Evolutionary conservation across 2,888 invertebrate species (phyloP).

Genomic region (Polydrusus pterygomalis): DNA sequence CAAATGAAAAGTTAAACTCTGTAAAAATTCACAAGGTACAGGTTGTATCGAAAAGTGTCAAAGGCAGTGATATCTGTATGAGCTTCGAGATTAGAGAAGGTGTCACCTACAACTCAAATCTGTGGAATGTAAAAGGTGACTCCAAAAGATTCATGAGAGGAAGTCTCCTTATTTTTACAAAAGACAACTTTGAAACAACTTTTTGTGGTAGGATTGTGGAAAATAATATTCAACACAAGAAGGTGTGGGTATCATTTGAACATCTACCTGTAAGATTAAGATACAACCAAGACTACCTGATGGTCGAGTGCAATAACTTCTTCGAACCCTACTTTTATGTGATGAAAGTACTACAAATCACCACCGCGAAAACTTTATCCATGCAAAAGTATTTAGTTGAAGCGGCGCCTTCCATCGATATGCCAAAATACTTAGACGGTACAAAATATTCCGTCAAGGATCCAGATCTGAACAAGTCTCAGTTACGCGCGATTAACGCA

Average conservation of each 20-base stretch:
- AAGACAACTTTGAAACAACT: constrained; percentile 80
- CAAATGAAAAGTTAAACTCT: constrained; percentile 45
- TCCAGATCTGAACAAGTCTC: constrained; percentile 77
- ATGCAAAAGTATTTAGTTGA: constrained; percentile 81
- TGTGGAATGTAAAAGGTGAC: constrained; percentile 64
- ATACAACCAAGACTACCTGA: constrained; percentile 66
- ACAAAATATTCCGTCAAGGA: constrained; percentile 1
- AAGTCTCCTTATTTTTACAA: constrained; percentile 82
- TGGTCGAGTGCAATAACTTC: constrained; percentile 86
- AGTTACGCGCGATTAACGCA: constrained; percentile 79
- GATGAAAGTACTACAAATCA: constrained; percentile 79
- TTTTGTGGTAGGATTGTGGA: constrained; percentile 82
- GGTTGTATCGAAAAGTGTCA: constrained; percentile 49
- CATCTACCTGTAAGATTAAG: constrained; percentile 32
- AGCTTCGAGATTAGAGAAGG: constrained; percentile 59
- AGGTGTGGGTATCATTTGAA: constrained; percentile 71
- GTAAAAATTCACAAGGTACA: constrained; percentile 43
- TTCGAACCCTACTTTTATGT: constrained; percentile 83
- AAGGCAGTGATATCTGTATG: constrained; percentile 57
- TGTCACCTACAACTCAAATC: constrained; percentile 67
- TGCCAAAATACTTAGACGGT: constrained; percentile 66
- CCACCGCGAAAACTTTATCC: constrained; percentile 77
- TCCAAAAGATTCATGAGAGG: constrained; percentile 81
- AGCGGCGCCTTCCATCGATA: constrained; percentile 66
- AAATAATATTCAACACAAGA: constrained; percentile 75